Evolutionary conservation across 2,113 vertebrate genomes (phyloP).

Genomic region (Ceuthmochares aereus): DNA sequence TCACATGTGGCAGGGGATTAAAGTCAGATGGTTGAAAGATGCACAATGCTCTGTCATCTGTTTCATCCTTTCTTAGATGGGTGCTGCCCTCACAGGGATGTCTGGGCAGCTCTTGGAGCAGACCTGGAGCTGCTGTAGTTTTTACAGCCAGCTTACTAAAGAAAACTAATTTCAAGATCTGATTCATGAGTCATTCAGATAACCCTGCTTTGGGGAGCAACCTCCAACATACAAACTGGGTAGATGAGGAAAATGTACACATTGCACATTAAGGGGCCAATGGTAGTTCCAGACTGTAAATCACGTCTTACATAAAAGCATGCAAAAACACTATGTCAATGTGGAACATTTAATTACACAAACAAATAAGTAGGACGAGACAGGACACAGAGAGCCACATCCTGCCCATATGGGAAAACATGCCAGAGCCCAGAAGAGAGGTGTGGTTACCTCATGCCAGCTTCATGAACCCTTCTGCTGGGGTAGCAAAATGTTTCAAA

Average conservation of each 20-base stretch:
- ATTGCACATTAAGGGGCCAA: neutral
- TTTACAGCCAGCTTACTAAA: neutral
- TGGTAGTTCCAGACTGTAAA: neutral
- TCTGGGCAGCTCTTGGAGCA: neutral
- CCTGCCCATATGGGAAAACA: constrained; percentile 49
- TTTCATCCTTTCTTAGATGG: neutral
- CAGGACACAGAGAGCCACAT: constrained; percentile 39
- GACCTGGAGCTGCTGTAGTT: neutral
- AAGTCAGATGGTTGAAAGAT: constrained; percentile 20
- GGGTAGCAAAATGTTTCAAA: constrained; percentile 42
- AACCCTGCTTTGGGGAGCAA: neutral
- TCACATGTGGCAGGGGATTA: neutral
- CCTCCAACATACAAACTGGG: neutral
- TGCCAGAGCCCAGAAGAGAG: constrained; percentile 26
- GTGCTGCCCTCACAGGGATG: neutral
- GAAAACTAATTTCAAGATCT: neutral
- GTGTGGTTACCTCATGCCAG: constrained; percentile 58
- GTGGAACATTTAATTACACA: constrained; percentile 16
- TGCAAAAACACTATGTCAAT: rapidly evolving
- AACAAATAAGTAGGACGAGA: constrained; percentile 46
- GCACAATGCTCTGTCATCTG: neutral
- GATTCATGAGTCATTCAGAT: neutral
- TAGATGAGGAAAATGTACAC: rapidly evolving
- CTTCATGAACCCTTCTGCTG: neutral
- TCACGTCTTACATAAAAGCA: neutral